Evolutionary conservation across 2,888 invertebrate species (phyloP).

Genomic region (Cataglyphis albicans): DNA sequence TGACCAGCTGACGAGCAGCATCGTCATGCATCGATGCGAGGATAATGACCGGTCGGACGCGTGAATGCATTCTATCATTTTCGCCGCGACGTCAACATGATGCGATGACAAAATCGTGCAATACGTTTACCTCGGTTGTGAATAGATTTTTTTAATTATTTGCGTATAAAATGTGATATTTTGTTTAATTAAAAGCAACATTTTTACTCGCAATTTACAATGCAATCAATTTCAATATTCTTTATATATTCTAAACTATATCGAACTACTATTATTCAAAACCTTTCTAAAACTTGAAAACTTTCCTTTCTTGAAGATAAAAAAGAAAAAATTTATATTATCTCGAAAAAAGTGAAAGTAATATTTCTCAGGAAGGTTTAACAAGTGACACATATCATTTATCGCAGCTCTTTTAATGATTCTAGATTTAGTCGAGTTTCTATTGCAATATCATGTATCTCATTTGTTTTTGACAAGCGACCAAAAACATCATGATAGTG

Average conservation of each 20-base stretch:
- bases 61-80: neutral
- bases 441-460: neutral
- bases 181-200: conserved; percentile 10
- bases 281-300: neutral
- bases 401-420: neutral
- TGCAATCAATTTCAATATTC: neutral
- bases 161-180: too few species aligned
- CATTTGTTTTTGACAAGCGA: neutral
- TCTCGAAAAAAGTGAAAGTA: neutral
- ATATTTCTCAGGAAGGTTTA: neutral
- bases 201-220: neutral
- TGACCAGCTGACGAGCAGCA: conserved; percentile 8
- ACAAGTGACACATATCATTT: conserved; percentile 5
- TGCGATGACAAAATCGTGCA: neutral
- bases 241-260: neutral
- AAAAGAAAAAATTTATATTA: neutral
- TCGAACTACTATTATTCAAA: neutral
- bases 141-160: neutral
- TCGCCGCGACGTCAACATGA: neutral
- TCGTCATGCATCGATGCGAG: neutral
- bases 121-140: neutral
- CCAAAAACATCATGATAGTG: neutral
- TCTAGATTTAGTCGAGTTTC: neutral
- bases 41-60: conserved; percentile 29
- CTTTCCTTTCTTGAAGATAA: neutral